Evolutionary conservation across 2,797 vertebrate species (phyloP).

Genomic region (Crocidura indochinensis): DNA sequence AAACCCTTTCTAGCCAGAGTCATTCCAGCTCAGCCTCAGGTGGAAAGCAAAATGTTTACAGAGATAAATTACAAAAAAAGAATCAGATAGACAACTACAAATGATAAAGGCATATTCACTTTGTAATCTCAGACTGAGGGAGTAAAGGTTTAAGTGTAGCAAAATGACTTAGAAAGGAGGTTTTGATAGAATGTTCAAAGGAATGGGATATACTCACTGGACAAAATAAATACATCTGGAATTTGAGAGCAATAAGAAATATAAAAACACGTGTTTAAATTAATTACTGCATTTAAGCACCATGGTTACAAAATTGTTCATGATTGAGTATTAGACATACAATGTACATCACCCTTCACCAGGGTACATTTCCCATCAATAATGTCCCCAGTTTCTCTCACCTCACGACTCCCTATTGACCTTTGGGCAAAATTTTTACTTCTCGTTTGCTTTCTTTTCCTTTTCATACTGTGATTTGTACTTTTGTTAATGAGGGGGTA

Average conservation of each 20-base stretch:
- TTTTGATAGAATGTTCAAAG: neutral
- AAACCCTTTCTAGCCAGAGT: too few relatives aligned
- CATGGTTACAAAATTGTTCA: neutral
- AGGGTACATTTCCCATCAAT: too few relatives aligned
- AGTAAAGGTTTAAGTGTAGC: neutral
- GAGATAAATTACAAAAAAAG: neutral
- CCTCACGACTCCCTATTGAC: too few relatives aligned
- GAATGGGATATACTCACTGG: constrained; percentile 13
- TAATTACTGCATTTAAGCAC: neutral
- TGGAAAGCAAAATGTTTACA: too few relatives aligned
- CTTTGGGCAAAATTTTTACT: too few relatives aligned
- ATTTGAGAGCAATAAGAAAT: neutral
- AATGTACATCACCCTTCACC: too few relatives aligned
- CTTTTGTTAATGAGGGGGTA: too few relatives aligned
- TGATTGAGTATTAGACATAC: too few relatives aligned
- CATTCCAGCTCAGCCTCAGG: too few relatives aligned
- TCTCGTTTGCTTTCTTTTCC: too few relatives aligned
- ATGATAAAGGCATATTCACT: neutral
- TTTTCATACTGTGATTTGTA: too few relatives aligned
- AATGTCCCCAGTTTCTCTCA: too few relatives aligned
- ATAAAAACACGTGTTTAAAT: neutral
- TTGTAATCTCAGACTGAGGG: constrained; percentile 47
- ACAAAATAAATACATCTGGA: neutral
- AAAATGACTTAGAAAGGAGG: constrained; percentile 9
- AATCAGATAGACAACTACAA: constrained; percentile 11